phyloP scores from a whole-genome alignment of 2,113 vertebrate species.

The Elephas maximus region DNA sequence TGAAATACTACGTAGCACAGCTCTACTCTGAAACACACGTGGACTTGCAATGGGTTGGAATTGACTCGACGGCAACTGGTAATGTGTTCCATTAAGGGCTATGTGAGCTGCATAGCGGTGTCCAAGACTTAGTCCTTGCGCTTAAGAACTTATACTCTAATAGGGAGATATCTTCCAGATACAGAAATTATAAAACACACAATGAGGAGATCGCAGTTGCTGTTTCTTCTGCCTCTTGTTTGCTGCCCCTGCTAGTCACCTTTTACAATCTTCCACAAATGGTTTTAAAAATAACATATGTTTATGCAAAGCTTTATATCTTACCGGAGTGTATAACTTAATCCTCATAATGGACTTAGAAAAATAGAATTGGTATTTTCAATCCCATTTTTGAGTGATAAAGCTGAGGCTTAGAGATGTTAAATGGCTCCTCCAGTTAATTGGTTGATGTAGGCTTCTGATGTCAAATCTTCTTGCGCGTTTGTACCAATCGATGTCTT shows the following conservation, averaged over 20 bases:
- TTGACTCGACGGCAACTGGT: neutral
- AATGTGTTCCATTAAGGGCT: neutral
- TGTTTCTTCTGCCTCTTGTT: neutral
- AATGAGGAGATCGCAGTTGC: neutral
- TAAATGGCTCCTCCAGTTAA: neutral
- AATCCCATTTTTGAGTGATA: neutral
- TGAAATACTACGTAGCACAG: neutral
- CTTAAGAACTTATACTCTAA: neutral
- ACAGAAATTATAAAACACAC: neutral
- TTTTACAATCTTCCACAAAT: neutral
- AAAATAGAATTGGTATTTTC: neutral
- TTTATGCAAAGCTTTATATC: slow-evolving; percentile 12
- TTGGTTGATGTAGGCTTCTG: neutral
- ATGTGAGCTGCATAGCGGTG: neutral
- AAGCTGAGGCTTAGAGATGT: neutral
- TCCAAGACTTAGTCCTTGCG: neutral
- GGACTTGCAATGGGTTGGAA: neutral
- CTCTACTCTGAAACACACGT: neutral
- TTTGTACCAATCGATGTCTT: neutral
- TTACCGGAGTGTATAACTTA: slow-evolving; percentile 8
- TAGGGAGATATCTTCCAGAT: neutral
- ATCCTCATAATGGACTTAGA: neutral
- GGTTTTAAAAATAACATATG: neutral
- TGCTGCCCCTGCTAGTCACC: neutral
- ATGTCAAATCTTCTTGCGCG: neutral